These are phyloP conservation scores for Neuroterus valhalla DNA, from an alignment of 1,140 invertebrate genomes.

Conservation along the genomic window DNA sequence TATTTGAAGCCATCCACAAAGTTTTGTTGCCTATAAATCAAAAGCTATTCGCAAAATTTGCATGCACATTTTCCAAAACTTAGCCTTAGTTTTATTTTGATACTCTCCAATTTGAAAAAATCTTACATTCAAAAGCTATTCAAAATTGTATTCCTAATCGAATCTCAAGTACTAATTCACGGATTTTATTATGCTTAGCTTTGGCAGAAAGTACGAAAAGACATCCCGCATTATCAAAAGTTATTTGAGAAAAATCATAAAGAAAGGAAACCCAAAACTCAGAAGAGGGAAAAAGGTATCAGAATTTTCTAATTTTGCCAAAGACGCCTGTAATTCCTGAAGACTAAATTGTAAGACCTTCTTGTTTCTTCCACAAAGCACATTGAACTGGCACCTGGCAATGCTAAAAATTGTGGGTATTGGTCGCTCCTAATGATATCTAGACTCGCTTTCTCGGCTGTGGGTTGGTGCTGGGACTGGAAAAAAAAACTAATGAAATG, in stretches of 20 bases:
- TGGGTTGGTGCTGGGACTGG: conserved; percentile 73
- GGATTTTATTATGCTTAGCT: no score
- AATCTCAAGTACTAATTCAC: no score
- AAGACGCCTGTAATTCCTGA: background rate
- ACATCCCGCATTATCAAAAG: no score
- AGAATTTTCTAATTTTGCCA: background rate
- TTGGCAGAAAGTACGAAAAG: no score
- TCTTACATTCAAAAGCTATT: no score
- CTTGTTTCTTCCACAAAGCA: conserved; percentile 48
- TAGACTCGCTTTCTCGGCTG: conserved; percentile 70
- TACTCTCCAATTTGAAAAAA: no score
- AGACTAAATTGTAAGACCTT: conserved; percentile 14
- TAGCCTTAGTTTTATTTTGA: no score
- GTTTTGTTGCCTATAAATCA: no score
- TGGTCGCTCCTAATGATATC: conserved; percentile 65
- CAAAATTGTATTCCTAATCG: no score
- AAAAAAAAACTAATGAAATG: conserved; percentile 62
- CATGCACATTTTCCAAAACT: no score
- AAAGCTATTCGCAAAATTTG: no score
- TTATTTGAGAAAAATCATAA: background rate
- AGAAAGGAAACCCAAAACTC: background rate
- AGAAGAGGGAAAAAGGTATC: background rate
- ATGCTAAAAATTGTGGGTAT: conserved; percentile 72
- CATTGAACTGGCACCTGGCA: conserved; percentile 71
- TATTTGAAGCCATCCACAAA: no score